Base-by-base conservation (phyloP, 2,888 invertebrate species). In the Andrena hattorfiana region DNA sequence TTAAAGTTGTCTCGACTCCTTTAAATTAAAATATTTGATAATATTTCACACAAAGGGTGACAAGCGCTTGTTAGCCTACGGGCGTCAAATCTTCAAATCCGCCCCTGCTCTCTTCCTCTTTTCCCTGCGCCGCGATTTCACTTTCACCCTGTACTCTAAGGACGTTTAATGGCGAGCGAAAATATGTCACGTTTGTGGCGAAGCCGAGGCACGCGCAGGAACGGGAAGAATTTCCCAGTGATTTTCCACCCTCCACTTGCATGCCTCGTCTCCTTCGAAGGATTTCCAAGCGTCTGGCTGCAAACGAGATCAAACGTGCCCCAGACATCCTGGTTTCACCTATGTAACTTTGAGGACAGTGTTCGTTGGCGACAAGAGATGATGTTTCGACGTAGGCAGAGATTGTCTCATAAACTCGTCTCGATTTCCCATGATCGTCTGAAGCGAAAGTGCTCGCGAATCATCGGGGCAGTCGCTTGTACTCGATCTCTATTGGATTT, bases 401-500 rank as follows among this genome's bases (percentile, higher is more conserved):
- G 20, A 8, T 13, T 4, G 3, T 3, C 23, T 56, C 4, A 56
- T 23, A 23, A 56, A 13, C n/a, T n/a, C 23, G 10, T 23, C 56
- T 26, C 8, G 10, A 23, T 23, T 56, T 10, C 56, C 26, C 4
- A 8, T 8, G 8, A 51, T 51, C 54, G 7, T 3, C 20, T 6
- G 49, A 13, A n/a, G 42, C 8, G 1, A 23, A 23, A 69, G 42
- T 67, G 48, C 26, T n/a, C 13, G 42, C 59, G n/a, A 60, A 74
- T 23, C 13, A 68, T 16, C 8, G 1, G 10, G 28, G 23, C 32
- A 30, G 51, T 23, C 51, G 51, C 54, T 70, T 16, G 26, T 28
- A 32, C 59, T 26, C 62, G 49, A 54, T 73, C 54, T 60, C 51
- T 49, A 60, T 67, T 62, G 73, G 62, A 42, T 72, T 72, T 66